Base-by-base conservation (phyloP, 2,888 invertebrate species). In the Synanthedon tipuliformis region DNA sequence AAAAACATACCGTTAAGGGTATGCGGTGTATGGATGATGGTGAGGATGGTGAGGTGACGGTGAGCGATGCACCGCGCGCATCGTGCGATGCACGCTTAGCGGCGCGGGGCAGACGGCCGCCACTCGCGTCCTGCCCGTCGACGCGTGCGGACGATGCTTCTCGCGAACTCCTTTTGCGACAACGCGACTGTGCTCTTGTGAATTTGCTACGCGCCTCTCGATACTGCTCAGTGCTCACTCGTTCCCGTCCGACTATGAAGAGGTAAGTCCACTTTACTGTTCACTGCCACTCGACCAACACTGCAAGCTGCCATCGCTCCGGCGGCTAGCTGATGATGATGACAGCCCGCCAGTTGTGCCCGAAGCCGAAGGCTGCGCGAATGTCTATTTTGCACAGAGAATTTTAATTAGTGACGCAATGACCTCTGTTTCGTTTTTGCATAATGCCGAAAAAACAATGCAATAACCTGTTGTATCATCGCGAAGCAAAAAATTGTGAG, bases 321-420 rank as follows among this genome's bases (percentile, higher is more conserved):
- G 3, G 8, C 18, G 3, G 0, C 3, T 34, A 1, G 10, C 34
- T 10, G 34, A 2, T 34, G 10, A 34, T 34, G 34, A 34, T 34
- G 8, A 23, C 23, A 23, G 23, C 4, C 23, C 23, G 27, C 54
- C 55, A 34, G 8, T 34, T 34, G 27, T 34, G 27, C 27, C 27
- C 27, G 27, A 34, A 34, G 10, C 48, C 61, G 71, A 75, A 76
- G 75, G 73, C 68, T 69, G 66, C 61, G 61, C 59, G 34, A 10
- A 16, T 16, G 58, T 59, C 56, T 61, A 54, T 55, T 57, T 58
- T 57, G 57, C 66, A 57, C 59, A 55, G 62, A 60, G 75, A 76
- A 77, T 80, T 64, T 73, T 73, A 77, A 81, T 77, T 69, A 69
- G 62, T 79, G 77, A 81, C 76, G 80, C 75, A 78, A 77, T 73